A percentile compares a stretch with the other conserved stretches of the same genome.
phyloP scores from a whole-genome alignment of 2,113 vertebrate species.

The Axis porcinus region DNA sequence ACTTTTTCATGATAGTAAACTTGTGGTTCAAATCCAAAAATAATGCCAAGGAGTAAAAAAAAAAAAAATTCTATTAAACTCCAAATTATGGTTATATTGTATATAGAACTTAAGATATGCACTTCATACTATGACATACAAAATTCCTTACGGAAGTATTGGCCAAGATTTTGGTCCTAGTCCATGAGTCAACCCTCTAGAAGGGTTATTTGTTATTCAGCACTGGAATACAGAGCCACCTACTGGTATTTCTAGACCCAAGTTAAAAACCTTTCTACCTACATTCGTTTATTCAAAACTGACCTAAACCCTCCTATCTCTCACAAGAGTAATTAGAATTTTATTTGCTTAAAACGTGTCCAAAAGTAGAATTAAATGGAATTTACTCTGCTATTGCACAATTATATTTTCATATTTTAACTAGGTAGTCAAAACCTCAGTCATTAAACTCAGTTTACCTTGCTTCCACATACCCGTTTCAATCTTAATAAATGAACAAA shows the following conservation, averaged over 20 bases:
- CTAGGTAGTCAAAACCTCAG: neutral
- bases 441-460: neutral
- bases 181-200: neutral
- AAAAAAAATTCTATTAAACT: neutral
- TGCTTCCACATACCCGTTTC: neutral
- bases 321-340: neutral
- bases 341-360: neutral
- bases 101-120: neutral
- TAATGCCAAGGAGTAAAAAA: neutral
- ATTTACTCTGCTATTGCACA: neutral
- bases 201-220: neutral
- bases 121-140: neutral
- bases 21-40: neutral
- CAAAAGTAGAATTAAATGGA: neutral
- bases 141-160: neutral
- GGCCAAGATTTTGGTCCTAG: neutral
- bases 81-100: neutral
- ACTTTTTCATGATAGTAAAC: neutral
- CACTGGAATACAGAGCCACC: slow-evolving; percentile 62
- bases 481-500: neutral
- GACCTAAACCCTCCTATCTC: neutral
- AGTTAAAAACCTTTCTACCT: neutral
- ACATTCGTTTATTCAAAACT: neutral
- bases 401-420: slow-evolving; percentile 17
- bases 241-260: slow-evolving; percentile 43